Conservation (phyloP, 92 coral and sea anemone genomes). For the Actinostola sp. region DNA sequence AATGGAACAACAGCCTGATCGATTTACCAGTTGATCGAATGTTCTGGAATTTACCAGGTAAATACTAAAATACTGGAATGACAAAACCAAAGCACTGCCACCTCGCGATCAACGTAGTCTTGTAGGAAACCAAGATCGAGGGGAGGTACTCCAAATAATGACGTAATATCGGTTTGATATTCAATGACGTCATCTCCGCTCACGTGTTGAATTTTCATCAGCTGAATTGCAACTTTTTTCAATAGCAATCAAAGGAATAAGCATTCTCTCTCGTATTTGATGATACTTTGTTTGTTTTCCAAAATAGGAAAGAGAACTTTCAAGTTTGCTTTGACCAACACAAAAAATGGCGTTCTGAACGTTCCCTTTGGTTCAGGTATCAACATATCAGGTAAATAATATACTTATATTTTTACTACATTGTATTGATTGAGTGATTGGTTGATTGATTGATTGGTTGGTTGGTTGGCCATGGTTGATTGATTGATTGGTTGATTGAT, state of each 20-base stretch:
- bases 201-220: neutral
- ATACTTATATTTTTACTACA: no score
- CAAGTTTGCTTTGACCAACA: neutral
- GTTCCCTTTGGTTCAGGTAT: neutral
- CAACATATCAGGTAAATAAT: slow-evolving; percentile 8
- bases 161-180: no score
- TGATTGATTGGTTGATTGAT: no score
- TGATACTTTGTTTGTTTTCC: neutral
- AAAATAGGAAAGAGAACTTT: neutral
- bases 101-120: no score
- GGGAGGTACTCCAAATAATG: no score
- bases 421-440: neutral
- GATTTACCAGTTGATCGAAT: neutral
- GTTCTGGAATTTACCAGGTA: slow-evolving; percentile 25
- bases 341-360: neutral
- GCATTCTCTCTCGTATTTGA: no score
- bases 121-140: no score
- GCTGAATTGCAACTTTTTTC: neutral
- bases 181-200: no score
- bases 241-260: no score
- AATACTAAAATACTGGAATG: neutral
- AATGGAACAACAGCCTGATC: neutral
- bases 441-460: neutral
- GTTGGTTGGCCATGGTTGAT: neutral
- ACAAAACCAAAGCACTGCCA: no score